phyloP scores from a whole-genome alignment of 2,113 vertebrate genomes.

The Periophthalmus modestus region DNA sequence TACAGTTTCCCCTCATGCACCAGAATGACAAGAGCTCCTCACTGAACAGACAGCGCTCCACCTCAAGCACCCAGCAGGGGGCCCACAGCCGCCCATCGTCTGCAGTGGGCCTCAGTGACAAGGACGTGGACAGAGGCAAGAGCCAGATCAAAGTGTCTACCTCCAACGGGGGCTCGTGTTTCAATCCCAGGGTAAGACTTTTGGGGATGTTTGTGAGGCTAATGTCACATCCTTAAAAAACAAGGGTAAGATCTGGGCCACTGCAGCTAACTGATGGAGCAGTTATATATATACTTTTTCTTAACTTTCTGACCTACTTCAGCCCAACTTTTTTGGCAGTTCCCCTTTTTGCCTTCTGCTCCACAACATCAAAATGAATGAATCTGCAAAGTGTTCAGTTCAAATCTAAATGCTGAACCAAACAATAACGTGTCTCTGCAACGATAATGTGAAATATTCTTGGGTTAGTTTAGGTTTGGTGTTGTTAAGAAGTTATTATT shows the following conservation, averaged over 20 bases:
- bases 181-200: conserved; percentile 85
- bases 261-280: conserved; percentile 26
- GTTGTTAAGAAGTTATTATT: not conserved
- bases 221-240: not conserved
- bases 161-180: conserved; percentile 91
- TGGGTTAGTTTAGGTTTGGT: not conserved
- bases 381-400: not conserved
- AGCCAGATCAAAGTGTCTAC: conserved; percentile 89
- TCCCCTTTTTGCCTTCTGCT: not conserved
- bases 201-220: not conserved
- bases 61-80: conserved; percentile 68
- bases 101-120: conserved; percentile 73
- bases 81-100: conserved; percentile 87
- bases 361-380: not conserved
- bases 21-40: conserved; percentile 86
- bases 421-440: not conserved
- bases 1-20: conserved; percentile 96
- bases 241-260: conserved; percentile 46
- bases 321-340: not conserved
- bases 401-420: not conserved
- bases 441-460: not conserved
- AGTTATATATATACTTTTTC: not conserved
- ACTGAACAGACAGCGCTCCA: conserved; percentile 81
- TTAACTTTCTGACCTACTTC: conserved; percentile 33
- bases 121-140: conserved; percentile 83